Base-by-base conservation (phyloP, 2,113 vertebrate species). In the Thunnus maccoyii region DNA sequence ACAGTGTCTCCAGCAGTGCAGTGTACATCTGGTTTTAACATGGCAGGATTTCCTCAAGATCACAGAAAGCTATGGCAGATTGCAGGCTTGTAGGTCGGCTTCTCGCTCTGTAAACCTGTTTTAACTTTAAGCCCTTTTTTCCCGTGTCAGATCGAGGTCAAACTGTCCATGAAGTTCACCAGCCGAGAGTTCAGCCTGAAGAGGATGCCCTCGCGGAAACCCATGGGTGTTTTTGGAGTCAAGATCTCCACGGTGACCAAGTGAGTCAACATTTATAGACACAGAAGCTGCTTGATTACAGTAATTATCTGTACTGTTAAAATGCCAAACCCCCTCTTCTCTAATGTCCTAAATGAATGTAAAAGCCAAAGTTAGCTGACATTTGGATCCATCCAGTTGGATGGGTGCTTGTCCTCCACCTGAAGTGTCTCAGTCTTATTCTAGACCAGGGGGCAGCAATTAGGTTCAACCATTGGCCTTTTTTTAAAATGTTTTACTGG, bases 101-200 rank as follows among this genome's bases (percentile, higher is more conserved):
- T 76, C 6, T 75, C 48, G 32, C 32, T 48, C 58, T 54, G 15
- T 74, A 75, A 82, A 74, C 41, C 15, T 13, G 46, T 36, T 68
- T 47, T 76, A 20, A 61, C 32, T 52, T 9, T 36, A 14, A 72
- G 20, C 3, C 22, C 60, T 36, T 54, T 73, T 57, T 76, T 61
- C 82, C 62, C 20, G 63, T 25, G 81, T 78, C 83, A 99, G 98
- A 95, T 99, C 10, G 98, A 99, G 88, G 97, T 99, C 78, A 99
- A 99, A 83, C 93, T 99, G 3, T 99, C 97, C 0, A 93, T 99
- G 86, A 99, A 98, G 95, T 99, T 99, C 85, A 99, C 97, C 72
- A 99, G 97, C 76, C 94, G 98, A 41, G 98, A 99, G 86, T 98
- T 99, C 82, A 99, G 98, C 91, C 91, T 99, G 89, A 99, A 99